These are phyloP conservation scores for Uloborus diversus DNA, from an alignment of 1,140 invertebrate species.

Conservation along the genomic window DNA sequence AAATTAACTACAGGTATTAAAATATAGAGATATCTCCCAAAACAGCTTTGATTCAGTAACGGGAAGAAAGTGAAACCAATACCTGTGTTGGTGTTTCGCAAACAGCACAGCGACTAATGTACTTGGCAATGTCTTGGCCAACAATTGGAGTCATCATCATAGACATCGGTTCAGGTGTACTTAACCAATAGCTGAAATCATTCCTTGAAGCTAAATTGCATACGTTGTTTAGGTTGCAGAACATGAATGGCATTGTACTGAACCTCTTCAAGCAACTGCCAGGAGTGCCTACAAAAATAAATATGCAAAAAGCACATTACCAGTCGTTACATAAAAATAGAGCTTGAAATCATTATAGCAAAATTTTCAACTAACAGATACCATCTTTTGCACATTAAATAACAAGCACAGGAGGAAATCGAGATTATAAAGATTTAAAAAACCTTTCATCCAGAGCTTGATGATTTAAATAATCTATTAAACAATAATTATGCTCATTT, in stretches of 20 bases:
- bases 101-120: constrained; percentile 72
- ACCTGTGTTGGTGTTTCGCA: constrained; percentile 66
- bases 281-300: constrained; percentile 67
- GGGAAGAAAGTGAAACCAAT: too few relatives aligned
- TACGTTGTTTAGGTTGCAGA: constrained; percentile 89
- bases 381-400: not conserved
- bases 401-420: too few relatives aligned
- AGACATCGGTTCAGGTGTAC: constrained; percentile 86
- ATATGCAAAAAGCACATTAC: too few relatives aligned
- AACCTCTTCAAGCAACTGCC: constrained; percentile 89
- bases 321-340: not conserved
- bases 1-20: not conserved
- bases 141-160: constrained; percentile 88
- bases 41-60: too few relatives aligned
- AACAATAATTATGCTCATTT: too few relatives aligned
- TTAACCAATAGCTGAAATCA: constrained; percentile 95
- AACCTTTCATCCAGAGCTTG: too few relatives aligned
- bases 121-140: constrained; percentile 80
- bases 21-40: not conserved
- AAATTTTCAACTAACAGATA: not conserved
- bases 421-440: too few relatives aligned
- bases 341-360: not conserved
- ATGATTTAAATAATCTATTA: too few relatives aligned
- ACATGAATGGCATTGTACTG: constrained; percentile 93
- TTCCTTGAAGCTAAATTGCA: constrained; percentile 90